Conservation (phyloP, 2,797 vertebrate genomes). For the Poecilia gillii region DNA sequence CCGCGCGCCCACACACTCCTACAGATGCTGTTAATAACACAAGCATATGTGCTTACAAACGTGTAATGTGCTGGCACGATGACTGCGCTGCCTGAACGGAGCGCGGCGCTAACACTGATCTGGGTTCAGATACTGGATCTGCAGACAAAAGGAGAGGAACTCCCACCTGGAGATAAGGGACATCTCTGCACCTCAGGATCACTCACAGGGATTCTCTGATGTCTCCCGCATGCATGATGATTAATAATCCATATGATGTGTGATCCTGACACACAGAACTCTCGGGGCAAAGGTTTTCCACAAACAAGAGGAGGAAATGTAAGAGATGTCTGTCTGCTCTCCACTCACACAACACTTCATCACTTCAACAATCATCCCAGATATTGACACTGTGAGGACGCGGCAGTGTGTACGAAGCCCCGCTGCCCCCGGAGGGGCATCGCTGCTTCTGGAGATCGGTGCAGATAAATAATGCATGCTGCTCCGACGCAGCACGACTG, state of each 20-base stretch:
- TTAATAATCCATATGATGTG: conserved; percentile 33
- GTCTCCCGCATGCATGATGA: conserved; percentile 28
- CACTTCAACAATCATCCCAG: conserved; percentile 7
- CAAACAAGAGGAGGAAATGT: conserved; percentile 26
- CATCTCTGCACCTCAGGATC: conserved; percentile 37
- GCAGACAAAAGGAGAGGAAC: conserved; percentile 63
- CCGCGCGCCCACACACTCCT: background rate
- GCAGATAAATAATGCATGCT: conserved; percentile 70
- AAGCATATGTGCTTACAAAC: conserved; percentile 35
- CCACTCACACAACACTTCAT: conserved; percentile 2
- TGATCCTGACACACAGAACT: conserved; percentile 15
- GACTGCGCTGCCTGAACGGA: conserved; percentile 40
- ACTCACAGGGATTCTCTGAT: conserved; percentile 10
- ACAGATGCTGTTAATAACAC: conserved; percentile 50
- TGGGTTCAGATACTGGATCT: conserved; percentile 45
- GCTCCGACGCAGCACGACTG: conserved; percentile 55
- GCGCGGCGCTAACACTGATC: conserved; percentile 44
- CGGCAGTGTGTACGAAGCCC: conserved; percentile 10
- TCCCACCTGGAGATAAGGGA: conserved; percentile 42
- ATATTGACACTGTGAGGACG: conserved; percentile 16
- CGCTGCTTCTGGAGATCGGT: conserved; percentile 60
- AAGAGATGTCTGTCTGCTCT: conserved; percentile 21
- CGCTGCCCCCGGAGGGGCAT: conserved; percentile 39
- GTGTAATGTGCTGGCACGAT: conserved; percentile 27
- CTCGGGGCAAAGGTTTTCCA: conserved; percentile 19